A percentile compares a stretch with the other conserved stretches of the same genome.
phyloP scores from a whole-genome alignment of 35 echinoderm and acorn worm genomes.

The Ophioderma brevispina region DNA sequence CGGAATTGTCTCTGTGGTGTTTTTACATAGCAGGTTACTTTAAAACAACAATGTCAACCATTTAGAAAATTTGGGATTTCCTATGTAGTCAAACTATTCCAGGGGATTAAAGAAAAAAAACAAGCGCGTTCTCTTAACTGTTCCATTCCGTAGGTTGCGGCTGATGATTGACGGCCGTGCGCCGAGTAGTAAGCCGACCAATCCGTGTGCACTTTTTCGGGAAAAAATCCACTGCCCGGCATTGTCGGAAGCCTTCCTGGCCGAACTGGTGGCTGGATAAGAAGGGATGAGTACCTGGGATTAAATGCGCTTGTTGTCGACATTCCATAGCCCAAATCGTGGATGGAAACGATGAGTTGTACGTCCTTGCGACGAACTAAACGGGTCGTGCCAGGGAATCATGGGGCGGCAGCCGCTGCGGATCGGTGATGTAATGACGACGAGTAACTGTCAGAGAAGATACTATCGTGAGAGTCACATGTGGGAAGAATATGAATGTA shows the following conservation, averaged over 20 bases:
- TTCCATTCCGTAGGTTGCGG: constrained; percentile 33
- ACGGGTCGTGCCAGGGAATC: constrained; percentile 58
- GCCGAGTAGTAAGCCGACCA: constrained; percentile 35
- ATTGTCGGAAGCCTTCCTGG: constrained; percentile 69
- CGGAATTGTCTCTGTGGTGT: not conserved
- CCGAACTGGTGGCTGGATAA: constrained; percentile 95
- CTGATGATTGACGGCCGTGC: constrained; percentile 14
- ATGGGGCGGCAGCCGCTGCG: not conserved
- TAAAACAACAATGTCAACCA: not conserved
- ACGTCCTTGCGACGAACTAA: constrained; percentile 65
- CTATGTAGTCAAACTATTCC: not conserved
- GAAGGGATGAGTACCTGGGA: constrained; percentile 84
- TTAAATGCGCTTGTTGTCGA: constrained; percentile 73
- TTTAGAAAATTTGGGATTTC: not conserved
- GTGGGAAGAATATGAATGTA: not conserved
- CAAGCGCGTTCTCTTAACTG: constrained; percentile 4
- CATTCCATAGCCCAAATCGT: constrained; percentile 82
- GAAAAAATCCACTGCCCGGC: constrained; percentile 70
- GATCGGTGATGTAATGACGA: constrained; percentile 52
- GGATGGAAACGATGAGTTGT: constrained; percentile 59
- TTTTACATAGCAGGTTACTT: not conserved
- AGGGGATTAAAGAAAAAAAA: too few species aligned
- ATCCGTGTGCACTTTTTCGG: constrained; percentile 46
- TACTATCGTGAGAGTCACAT: constrained; percentile 36
- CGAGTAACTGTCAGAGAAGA: constrained; percentile 64